phyloP scores from a whole-genome alignment of 2,888 invertebrate species.

The Ochropleura plecta region DNA sequence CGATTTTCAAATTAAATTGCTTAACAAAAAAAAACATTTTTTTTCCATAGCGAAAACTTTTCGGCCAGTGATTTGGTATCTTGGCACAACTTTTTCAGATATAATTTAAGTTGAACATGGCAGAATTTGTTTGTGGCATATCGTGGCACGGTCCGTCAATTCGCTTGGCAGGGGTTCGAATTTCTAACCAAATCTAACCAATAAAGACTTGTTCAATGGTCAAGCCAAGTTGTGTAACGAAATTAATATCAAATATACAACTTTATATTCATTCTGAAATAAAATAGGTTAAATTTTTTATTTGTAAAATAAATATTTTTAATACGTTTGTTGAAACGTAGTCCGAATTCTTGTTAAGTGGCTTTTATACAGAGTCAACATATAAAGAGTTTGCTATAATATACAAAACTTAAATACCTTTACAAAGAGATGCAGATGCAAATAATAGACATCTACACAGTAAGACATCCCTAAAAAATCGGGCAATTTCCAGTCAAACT shows the following conservation, averaged over 20 bases:
- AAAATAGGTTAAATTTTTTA: background rate
- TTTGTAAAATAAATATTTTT: conserved; percentile 8
- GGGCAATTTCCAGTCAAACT: no score
- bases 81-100: conserved; percentile 28
- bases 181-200: conserved; percentile 17
- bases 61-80: conserved; percentile 14
- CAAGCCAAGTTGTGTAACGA: background rate
- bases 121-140: conserved; percentile 28
- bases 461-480: no score
- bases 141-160: background rate
- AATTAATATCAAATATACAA: background rate
- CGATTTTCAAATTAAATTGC: no score
- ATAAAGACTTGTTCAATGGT: background rate
- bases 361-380: background rate
- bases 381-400: background rate
- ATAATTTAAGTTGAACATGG: conserved; percentile 28
- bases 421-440: no score
- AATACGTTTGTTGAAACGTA: background rate
- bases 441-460: no score
- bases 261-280: background rate
- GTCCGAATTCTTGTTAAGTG: background rate
- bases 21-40: no score
- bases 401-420: no score
- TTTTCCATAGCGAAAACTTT: conserved; percentile 11
- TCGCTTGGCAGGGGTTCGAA: background rate